phyloP scores from a whole-genome alignment of 2,888 invertebrate species.

The Malthinus flaveolus region DNA sequence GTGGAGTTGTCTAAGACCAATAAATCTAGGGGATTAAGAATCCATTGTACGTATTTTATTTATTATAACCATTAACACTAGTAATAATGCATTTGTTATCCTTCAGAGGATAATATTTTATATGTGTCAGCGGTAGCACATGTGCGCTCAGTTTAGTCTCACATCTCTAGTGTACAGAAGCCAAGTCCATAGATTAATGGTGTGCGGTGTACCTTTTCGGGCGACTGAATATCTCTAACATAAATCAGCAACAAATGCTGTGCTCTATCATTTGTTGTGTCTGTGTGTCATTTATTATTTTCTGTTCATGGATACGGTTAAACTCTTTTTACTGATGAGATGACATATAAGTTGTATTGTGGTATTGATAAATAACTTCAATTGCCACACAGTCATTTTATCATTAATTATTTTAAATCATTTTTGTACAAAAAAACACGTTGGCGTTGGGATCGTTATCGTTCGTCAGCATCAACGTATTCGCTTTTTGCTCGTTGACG shows the following conservation, averaged over 20 bases:
- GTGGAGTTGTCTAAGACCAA: slow-evolving; percentile 39
- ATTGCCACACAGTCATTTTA: no score
- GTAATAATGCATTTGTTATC: slow-evolving; percentile 58
- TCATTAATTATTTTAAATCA: no score
- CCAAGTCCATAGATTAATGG: slow-evolving; percentile 50
- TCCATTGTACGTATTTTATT: slow-evolving; percentile 56
- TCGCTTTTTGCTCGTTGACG: no score
- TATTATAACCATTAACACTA: slow-evolving; percentile 57
- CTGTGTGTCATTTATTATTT: slow-evolving; percentile 48
- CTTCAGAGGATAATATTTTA: slow-evolving; percentile 55
- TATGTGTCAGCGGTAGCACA: slow-evolving; percentile 51
- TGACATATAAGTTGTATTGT: slow-evolving; percentile 23
- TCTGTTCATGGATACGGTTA: slow-evolving; percentile 41
- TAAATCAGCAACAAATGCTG: slow-evolving; percentile 51
- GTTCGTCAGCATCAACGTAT: no score
- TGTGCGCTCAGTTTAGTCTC: slow-evolving; percentile 42
- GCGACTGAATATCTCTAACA: slow-evolving; percentile 52
- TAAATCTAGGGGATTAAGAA: slow-evolving; percentile 55
- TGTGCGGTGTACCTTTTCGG: slow-evolving; percentile 52
- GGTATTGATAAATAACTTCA: no score
- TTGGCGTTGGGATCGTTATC: no score
- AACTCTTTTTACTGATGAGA: slow-evolving; percentile 24
- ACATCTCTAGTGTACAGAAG: slow-evolving; percentile 43
- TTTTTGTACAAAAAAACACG: no score
- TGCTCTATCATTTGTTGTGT: slow-evolving; percentile 51